Percentiles rank a stretch among this genome's conserved stretches.
These are phyloP conservation scores for Teleogryllus oceanicus DNA, from an alignment of 2,888 invertebrate genomes.

Conservation along the genomic window DNA sequence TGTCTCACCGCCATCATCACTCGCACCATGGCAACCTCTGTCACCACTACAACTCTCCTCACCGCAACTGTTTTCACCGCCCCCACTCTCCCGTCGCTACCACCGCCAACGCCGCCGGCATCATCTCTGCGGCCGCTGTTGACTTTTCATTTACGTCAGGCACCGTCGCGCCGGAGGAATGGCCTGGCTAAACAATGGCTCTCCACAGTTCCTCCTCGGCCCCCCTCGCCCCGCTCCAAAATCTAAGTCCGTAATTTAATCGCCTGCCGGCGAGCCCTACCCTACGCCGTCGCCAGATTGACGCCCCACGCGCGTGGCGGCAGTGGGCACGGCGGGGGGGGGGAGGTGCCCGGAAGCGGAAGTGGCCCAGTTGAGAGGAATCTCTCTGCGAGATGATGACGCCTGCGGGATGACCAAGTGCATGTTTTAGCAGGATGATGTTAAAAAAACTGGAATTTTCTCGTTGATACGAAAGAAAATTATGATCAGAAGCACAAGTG, in stretches of 20 bases:
- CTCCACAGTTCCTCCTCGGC: background rate
- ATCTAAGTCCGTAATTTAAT: background rate
- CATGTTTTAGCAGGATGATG: too few species aligned
- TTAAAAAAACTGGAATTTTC: too few species aligned
- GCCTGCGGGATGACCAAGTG: too few species aligned
- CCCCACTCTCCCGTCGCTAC: background rate
- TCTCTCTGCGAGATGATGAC: too few species aligned
- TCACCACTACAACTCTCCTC: background rate
- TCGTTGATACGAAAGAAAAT: too few species aligned
- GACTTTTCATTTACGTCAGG: conserved; percentile 18
- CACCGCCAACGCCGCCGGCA: background rate
- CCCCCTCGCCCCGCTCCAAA: background rate
- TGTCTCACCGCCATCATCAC: background rate
- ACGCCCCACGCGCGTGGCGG: too few species aligned
- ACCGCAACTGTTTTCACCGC: too few species aligned
- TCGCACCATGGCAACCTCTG: background rate
- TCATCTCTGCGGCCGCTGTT: background rate
- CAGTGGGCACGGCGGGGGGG: too few species aligned
- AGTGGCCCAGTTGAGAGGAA: too few species aligned
- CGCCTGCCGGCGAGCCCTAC: background rate
- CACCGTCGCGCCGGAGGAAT: background rate
- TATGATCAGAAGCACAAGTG: too few species aligned
- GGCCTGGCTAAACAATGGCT: background rate
- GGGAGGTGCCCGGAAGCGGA: too few species aligned
- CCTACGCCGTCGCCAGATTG: too few species aligned